These are phyloP conservation scores for Oreochromis mossambicus DNA, from an alignment of 2,797 vertebrate species.

Conservation along the genomic window DNA sequence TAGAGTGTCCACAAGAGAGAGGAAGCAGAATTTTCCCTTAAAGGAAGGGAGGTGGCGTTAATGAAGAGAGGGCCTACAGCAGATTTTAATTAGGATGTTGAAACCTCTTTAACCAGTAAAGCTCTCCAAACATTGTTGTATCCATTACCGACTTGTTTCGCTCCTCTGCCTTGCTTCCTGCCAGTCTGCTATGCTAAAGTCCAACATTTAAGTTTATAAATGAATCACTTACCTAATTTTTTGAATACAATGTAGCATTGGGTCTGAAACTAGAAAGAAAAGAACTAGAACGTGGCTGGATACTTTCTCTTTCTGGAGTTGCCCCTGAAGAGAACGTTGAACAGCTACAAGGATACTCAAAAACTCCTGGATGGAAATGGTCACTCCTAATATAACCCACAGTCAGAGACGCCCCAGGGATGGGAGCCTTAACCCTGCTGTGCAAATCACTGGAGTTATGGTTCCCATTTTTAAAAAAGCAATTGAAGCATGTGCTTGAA, in stretches of 20 bases:
- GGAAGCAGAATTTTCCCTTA: slow-evolving; percentile 26
- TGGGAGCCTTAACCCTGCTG: background rate
- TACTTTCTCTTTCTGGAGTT: background rate
- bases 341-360: background rate
- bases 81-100: slow-evolving; percentile 42
- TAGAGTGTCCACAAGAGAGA: slow-evolving; percentile 18
- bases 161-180: background rate
- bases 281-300: background rate
- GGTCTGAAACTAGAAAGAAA: background rate
- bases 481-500: background rate
- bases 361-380: background rate
- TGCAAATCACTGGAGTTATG: no score
- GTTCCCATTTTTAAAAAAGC: no score
- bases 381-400: background rate
- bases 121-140: background rate
- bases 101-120: slow-evolving; percentile 14
- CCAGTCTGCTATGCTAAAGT: background rate
- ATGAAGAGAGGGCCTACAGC: slow-evolving; percentile 17
- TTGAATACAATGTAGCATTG: background rate
- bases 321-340: background rate
- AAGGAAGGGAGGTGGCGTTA: slow-evolving; percentile 30
- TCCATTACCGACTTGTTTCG: background rate
- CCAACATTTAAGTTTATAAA: slow-evolving; percentile 5
- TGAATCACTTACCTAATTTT: background rate
- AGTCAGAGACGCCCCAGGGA: background rate